A percentile compares a stretch with the other conserved stretches of the same genome.
Evolutionary conservation across 2,888 invertebrate species (phyloP).

Genomic region (Drosophila bunnanda): DNA sequence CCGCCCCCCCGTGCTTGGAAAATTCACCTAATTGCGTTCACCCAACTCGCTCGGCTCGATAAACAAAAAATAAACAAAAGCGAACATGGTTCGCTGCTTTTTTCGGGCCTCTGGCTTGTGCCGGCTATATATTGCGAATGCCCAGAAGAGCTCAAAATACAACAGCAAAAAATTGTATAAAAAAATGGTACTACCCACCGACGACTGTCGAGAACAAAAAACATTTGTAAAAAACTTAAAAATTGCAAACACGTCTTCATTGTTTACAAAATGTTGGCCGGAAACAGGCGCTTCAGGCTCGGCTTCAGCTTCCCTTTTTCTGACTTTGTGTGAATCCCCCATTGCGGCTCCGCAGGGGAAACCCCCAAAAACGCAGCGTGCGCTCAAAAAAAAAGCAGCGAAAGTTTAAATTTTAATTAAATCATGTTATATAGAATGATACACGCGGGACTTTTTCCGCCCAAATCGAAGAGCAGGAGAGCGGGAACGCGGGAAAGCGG

Average conservation of each 20-base stretch:
- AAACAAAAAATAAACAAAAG: slow-evolving; percentile 57
- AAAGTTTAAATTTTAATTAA: slow-evolving; percentile 79
- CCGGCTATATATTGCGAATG: slow-evolving; percentile 18
- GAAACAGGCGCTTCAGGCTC: slow-evolving; percentile 57
- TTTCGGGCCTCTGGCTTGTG: slow-evolving; percentile 27
- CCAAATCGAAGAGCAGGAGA: slow-evolving; percentile 14
- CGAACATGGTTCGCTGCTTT: slow-evolving; percentile 50
- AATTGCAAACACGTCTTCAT: slow-evolving; percentile 80
- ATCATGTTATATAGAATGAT: slow-evolving; percentile 79
- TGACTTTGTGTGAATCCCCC: slow-evolving; percentile 58
- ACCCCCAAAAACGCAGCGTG: slow-evolving; percentile 14
- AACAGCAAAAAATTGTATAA: neutral
- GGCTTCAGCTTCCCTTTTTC: slow-evolving; percentile 34
- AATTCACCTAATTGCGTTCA: slow-evolving; percentile 63
- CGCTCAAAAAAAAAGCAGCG: slow-evolving; percentile 19
- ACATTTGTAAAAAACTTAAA: slow-evolving; percentile 76
- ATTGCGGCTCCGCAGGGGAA: slow-evolving; percentile 53
- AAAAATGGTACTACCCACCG: slow-evolving; percentile 4
- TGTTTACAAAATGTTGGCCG: slow-evolving; percentile 78
- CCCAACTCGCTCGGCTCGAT: slow-evolving; percentile 52
- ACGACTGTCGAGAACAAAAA: slow-evolving; percentile 33
- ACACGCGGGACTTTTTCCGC: slow-evolving; percentile 67
- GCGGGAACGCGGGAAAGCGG: neutral
- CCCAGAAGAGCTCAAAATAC: slow-evolving; percentile 23
- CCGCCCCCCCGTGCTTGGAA: neutral